Evolutionary conservation across 2,113 vertebrate species (phyloP).

Genomic region (Todiramphus chloris): DNA sequence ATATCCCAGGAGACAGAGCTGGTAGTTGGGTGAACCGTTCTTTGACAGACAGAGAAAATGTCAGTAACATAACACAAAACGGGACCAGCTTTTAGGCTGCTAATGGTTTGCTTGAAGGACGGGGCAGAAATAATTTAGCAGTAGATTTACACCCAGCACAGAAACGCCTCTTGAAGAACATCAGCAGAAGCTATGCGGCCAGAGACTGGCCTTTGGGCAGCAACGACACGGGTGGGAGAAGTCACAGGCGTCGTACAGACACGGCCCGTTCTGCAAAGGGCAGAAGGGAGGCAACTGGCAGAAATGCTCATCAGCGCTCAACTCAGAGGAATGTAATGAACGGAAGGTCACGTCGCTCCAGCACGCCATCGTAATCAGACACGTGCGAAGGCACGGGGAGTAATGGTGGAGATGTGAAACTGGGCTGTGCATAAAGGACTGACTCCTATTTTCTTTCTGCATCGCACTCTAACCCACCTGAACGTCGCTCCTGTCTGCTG

Average conservation of each 20-base stretch:
- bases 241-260: too few species aligned
- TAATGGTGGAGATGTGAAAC: not conserved
- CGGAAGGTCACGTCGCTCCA: constrained; percentile 34
- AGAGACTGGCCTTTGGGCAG: not conserved
- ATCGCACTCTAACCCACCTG: not conserved
- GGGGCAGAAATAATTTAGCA: not conserved
- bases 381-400: not conserved
- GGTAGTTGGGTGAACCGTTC: not conserved
- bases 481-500: not conserved
- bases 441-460: not conserved
- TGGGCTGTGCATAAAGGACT: not conserved
- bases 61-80: accelerated
- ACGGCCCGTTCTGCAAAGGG: not conserved
- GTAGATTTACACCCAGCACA: not conserved
- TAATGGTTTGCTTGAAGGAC: not conserved
- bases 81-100: not conserved
- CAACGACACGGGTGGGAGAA: accelerated
- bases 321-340: not conserved
- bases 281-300: not conserved
- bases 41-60: not conserved
- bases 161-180: not conserved
- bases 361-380: not conserved
- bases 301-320: not conserved
- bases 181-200: not conserved
- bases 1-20: not conserved